phyloP scores from a whole-genome alignment of 2,113 vertebrate genomes.

The Otus sunia region DNA sequence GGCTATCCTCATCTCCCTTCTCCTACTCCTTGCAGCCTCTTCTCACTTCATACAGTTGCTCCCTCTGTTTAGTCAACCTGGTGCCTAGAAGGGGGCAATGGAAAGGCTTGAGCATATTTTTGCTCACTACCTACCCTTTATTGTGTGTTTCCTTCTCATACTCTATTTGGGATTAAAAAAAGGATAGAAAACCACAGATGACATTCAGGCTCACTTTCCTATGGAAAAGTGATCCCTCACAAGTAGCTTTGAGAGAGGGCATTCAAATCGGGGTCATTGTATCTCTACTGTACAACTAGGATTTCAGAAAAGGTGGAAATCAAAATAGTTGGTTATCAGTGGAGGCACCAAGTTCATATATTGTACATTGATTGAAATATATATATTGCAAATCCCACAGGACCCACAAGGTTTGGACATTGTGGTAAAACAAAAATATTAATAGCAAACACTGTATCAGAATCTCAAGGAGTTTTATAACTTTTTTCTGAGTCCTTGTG shows the following conservation, averaged over 20 bases:
- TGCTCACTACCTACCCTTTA: not conserved
- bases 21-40: not conserved
- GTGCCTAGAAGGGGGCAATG: not conserved
- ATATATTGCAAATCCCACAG: not conserved
- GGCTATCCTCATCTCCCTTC: not conserved
- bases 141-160: not conserved
- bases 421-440: not conserved
- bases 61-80: not conserved
- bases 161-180: not conserved
- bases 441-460: not conserved
- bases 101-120: not conserved
- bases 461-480: not conserved
- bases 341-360: not conserved
- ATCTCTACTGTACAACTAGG: not conserved
- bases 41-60: not conserved
- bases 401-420: not conserved
- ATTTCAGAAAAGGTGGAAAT: not conserved
- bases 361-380: not conserved
- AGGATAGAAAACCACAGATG: not conserved
- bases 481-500: not conserved
- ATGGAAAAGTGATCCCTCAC: not conserved
- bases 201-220: not conserved
- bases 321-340: not conserved
- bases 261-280: not conserved
- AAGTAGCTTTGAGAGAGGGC: not conserved